Percentiles rank a stretch among this genome's conserved stretches.
Evolutionary conservation across 2,113 vertebrate genomes (phyloP).

Genomic region (Pachycephala philippinensis): DNA sequence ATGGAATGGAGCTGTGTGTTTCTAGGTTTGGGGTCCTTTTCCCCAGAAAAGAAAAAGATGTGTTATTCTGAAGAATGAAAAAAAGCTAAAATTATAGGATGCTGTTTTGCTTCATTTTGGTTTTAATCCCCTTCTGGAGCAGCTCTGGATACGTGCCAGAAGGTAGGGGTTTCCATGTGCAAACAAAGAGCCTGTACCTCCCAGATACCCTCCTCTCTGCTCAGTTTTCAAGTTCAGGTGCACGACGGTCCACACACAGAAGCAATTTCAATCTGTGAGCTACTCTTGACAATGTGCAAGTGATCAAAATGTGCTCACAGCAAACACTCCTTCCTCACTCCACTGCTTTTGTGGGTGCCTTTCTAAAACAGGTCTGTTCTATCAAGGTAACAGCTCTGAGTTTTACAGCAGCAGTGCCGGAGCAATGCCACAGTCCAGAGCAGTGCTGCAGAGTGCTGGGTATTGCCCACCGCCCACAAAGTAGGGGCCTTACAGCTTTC

Average conservation of each 20-base stretch:
- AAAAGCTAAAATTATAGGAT: background rate
- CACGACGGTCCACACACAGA: background rate
- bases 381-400: background rate
- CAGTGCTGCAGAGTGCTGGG: background rate
- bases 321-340: background rate
- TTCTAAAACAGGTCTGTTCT: background rate
- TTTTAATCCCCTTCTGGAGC: background rate
- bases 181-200: background rate
- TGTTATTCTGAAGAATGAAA: background rate
- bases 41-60: background rate
- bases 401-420: slow-evolving; percentile 7
- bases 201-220: background rate
- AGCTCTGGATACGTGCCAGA: background rate
- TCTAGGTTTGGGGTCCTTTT: background rate
- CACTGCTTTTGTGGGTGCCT: background rate
- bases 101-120: background rate
- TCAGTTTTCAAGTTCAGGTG: background rate
- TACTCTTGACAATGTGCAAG: background rate
- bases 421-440: background rate
- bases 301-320: background rate
- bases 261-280: background rate
- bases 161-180: background rate
- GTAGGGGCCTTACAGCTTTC: slow-evolving; percentile 19
- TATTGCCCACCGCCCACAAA: slow-evolving; percentile 52
- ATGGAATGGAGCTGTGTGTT: background rate